These are phyloP conservation scores for Rhyacophila evoluta DNA, from an alignment of 2,888 invertebrate genomes.

Conservation along the genomic window DNA sequence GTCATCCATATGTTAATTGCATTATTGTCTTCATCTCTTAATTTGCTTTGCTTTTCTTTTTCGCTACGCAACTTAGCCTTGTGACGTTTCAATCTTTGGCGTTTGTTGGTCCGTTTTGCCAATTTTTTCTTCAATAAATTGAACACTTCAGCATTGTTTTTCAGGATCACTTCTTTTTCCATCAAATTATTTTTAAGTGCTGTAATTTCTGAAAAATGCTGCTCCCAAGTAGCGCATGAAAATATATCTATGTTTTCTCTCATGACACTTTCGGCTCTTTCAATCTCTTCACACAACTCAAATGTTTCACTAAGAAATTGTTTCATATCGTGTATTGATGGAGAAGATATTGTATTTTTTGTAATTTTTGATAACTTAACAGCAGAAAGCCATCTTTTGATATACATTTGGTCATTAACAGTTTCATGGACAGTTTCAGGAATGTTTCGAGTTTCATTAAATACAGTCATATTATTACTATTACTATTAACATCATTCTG, in stretches of 20 bases:
- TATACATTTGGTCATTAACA: slow-evolving; percentile 28
- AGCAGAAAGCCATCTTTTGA: slow-evolving; percentile 35
- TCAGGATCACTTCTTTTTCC: slow-evolving; percentile 60
- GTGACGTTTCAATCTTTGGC: slow-evolving; percentile 65
- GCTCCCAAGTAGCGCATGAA: slow-evolving; percentile 70
- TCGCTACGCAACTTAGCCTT: slow-evolving; percentile 60
- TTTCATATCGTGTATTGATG: slow-evolving; percentile 1
- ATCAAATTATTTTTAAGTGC: slow-evolving; percentile 59
- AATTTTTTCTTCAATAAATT: slow-evolving; percentile 63
- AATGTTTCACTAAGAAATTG: slow-evolving; percentile 25
- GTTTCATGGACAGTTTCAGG: neutral
- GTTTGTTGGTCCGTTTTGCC: slow-evolving; percentile 65
- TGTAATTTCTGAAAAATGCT: slow-evolving; percentile 66
- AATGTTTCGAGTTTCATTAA: neutral
- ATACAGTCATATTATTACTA: neutral
- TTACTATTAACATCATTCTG: neutral
- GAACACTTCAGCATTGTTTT: slow-evolving; percentile 64
- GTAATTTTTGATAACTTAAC: neutral
- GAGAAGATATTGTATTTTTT: neutral
- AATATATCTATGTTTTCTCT: slow-evolving; percentile 63
- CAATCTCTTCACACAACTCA: slow-evolving; percentile 60
- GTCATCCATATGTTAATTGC: slow-evolving; percentile 77
- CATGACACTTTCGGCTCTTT: slow-evolving; percentile 63
- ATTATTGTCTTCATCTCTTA: slow-evolving; percentile 68
- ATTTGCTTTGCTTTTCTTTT: slow-evolving; percentile 62